Evolutionary conservation across 2,888 invertebrate species (phyloP).

Genomic region (Palloptera scutellata): DNA sequence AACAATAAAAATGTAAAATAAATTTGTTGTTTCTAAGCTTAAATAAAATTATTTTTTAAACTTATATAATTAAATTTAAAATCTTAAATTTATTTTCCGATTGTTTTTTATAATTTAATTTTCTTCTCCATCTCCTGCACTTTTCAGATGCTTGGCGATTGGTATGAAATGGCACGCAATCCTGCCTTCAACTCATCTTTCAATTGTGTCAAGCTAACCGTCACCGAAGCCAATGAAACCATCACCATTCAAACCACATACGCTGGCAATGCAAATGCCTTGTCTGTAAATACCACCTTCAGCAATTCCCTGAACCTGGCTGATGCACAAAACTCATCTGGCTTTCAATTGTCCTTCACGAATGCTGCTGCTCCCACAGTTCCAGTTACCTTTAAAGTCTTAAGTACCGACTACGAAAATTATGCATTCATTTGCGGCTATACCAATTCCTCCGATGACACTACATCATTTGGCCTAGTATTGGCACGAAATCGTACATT

Average conservation of each 20-base stretch:
- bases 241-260: constrained; percentile 45
- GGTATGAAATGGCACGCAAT: constrained; percentile 38
- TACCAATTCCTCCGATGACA: constrained; percentile 43
- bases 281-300: background rate
- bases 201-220: constrained; percentile 27
- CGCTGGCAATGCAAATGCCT: constrained; percentile 34
- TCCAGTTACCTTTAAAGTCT: constrained; percentile 42
- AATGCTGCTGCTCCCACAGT: too few species aligned
- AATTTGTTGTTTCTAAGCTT: too few species aligned
- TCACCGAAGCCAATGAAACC: constrained; percentile 9
- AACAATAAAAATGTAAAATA: too few species aligned
- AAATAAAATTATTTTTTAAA: too few species aligned
- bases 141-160: constrained; percentile 33
- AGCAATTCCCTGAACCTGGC: constrained; percentile 22
- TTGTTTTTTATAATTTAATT: background rate
- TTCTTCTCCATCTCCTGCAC: background rate
- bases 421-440: constrained; percentile 52
- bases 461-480: constrained; percentile 44
- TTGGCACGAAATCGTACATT: constrained; percentile 41
- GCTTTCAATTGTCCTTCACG: constrained; percentile 18
- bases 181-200: background rate
- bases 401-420: constrained; percentile 47
- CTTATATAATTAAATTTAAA: too few species aligned
- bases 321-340: background rate
- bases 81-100: too few species aligned